Base-by-base conservation (phyloP, 92 coral and sea anemone genomes). In the Porites rus region DNA sequence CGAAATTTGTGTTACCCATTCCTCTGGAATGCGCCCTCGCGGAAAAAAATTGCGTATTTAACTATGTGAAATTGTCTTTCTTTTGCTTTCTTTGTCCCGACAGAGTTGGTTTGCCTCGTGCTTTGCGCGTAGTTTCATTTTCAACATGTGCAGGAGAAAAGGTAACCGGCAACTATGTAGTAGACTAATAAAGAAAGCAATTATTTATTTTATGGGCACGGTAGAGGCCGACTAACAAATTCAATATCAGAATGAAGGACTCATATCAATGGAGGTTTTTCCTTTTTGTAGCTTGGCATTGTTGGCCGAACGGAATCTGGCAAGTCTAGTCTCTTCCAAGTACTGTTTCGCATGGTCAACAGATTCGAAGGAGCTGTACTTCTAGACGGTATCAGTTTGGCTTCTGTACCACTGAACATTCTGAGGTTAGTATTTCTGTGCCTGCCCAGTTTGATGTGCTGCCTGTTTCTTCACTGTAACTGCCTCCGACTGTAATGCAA, bases 271-370 rank as follows among this genome's bases (percentile, higher is more conserved):
- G 21, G 10, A 10, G 1, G 76, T 21, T 72, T 50, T 16, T 78
- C 75, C 18, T 76, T 16, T 14, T 77, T 65, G 20, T 84, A 95
- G 99, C 86, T 97, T 54, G 99, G 99, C 25, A 97, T 97, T 76
- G 99, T 97, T 31, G 99, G 99, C 43, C 98, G 99, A 70, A 97
- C 99, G 14, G 99, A 98, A 21, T 97, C 98, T 53, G 99, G 99
- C 25, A 97, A 97, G 76, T 97, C 99, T 38, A 97, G 98, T 86
- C 92, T 97, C 54, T 93, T 97, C 76, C 93, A 93, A 87, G 97
- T 92, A 18, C 76, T 97, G 76, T 97, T 97, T 81, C 93, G 92
- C 70, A 93, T 97, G 89, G 98, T 97, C 14, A 59, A 61, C 3
- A 76, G 64, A 19, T 63, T 88, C 75, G 88, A 76, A 74, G 99